Percentiles rank a stretch among this genome's conserved stretches.
phyloP scores from a whole-genome alignment of 2,888 invertebrate species.

The Ectemnius lituratus region DNA sequence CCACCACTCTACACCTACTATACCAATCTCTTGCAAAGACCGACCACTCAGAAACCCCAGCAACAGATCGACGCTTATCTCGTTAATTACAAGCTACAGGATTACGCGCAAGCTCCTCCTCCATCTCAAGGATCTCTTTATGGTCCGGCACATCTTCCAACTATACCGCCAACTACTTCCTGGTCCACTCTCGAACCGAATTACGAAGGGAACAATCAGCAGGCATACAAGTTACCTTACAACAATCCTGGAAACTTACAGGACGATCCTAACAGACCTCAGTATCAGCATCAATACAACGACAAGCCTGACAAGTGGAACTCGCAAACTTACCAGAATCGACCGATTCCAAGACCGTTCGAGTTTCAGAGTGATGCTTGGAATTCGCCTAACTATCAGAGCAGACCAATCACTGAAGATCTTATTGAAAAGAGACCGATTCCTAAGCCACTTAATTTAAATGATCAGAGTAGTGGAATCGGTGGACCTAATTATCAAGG shows the following conservation, averaged over 20 bases:
- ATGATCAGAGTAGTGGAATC: constrained; percentile 12
- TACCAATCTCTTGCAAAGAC: constrained; percentile 42
- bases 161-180: background rate
- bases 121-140: background rate
- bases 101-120: constrained; percentile 11
- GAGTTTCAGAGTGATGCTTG: constrained; percentile 13
- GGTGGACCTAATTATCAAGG: constrained; percentile 6
- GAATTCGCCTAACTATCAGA: background rate
- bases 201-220: background rate
- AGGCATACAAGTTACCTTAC: constrained; percentile 18
- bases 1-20: constrained; percentile 62
- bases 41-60: constrained; percentile 34
- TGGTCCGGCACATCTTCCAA: background rate
- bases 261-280: constrained; percentile 5
- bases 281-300: background rate
- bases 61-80: constrained; percentile 22
- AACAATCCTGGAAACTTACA: constrained; percentile 8
- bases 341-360: background rate
- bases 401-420: background rate
- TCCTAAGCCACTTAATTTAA: constrained; percentile 1
- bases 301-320: constrained; percentile 14
- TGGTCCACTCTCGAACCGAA: constrained; percentile 17
- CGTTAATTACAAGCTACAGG: constrained; percentile 20
- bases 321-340: constrained; percentile 19
- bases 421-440: constrained; percentile 1